Base-by-base conservation (phyloP, 2,888 invertebrate genomes). In the Rhagium mordax region DNA sequence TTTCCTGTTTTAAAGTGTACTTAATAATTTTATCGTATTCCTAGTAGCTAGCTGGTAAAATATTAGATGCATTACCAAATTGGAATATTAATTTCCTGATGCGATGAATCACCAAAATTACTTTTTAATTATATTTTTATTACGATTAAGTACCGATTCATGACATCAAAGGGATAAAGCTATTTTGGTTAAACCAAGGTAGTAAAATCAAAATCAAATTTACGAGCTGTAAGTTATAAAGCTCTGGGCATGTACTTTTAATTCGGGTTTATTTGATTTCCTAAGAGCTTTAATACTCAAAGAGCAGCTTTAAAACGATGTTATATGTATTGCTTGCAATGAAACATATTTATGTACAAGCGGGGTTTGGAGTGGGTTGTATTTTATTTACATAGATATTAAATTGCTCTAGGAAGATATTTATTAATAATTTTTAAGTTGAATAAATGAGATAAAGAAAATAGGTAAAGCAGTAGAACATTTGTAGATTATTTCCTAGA, bases 261-360 rank as follows among this genome's bases (percentile, higher is more conserved):
- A 65, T 53, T 53, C 8, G 7, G 20, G 65, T 65, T 65, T 65
- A 65, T 65, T 65, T 65, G 33, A 65, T 65, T 65, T 53, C 53
- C 53, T 20, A 53, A 33, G 65, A 20, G 65, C 20, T 53, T 51
- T 53, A 65, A 65, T 65, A 33, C 65, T 27, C 53, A 65, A 61
- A 61, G 29, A 51, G 65, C 33, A 13, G 15, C 29, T 65, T 4
- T 53, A 10, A 16, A 16, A 29, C 16, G 10, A 20, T 41, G 41
- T 41, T 41, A 41, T 41, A 1, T 41, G 4, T 41, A 41, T 5
- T 41, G 41, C 41, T 41, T 41, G 41, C n/a, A 41, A n/a, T 41
- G 41, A 10, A 41, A 41, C 41, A 41, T 41, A n/a, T n/a, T n/a
- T n/a, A 41, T 4, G n/a, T 41, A 41, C 41, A 41, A 13, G 41